Evolutionary conservation across 2,888 invertebrate genomes (phyloP), one percentile per base, ranked within the genome.

Genomic region (Troides oblongomaculatus): DNA sequence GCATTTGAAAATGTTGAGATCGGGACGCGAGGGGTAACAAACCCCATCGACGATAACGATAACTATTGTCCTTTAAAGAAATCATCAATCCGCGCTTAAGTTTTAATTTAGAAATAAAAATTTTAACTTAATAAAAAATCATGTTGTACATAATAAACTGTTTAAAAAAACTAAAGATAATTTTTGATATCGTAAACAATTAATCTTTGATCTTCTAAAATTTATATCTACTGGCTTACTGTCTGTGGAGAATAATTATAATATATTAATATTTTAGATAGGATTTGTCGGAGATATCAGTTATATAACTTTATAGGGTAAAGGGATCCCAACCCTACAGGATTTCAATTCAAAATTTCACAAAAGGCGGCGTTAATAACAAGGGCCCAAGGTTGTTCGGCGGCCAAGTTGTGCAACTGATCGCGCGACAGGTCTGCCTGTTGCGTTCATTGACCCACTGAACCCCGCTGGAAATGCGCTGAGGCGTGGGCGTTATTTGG

Each of bases 391-490:
- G 84, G 86, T 83, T 85, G 78, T 72, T 71, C 68, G 77, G 75
- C 74, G 78, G 78, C 79, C 76, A 79, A 82, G 84, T 89, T 87
- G 87, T 81, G 87, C 86, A 86, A 86, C 84, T 76, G 80, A 82
- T 82, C 85, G 86, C 76, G 75, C 84, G 85, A 86, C 86, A 84
- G 84, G 86, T 89, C 66, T 58, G 53, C 60, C 56, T 74, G 75
- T 72, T 76, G 85, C 86, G 90, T 89, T 89, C 91, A 85, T 86
- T 89, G 90, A 90, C 91, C 90, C 77, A 91, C 82, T 91, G 90
- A 90, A 89, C 88, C 85, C 84, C 79, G 77, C 78, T 77, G 76
- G 79, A 79, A 78, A 77, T 74, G 76, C 76, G 74, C 75, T 73
- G 74, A 74, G 71, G 65, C 61, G 66, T 64, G 10, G 66, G 71